These are phyloP conservation scores for Chiridota heheva DNA, from an alignment of 35 echinoderm and acorn worm genomes.

Conservation along the genomic window DNA sequence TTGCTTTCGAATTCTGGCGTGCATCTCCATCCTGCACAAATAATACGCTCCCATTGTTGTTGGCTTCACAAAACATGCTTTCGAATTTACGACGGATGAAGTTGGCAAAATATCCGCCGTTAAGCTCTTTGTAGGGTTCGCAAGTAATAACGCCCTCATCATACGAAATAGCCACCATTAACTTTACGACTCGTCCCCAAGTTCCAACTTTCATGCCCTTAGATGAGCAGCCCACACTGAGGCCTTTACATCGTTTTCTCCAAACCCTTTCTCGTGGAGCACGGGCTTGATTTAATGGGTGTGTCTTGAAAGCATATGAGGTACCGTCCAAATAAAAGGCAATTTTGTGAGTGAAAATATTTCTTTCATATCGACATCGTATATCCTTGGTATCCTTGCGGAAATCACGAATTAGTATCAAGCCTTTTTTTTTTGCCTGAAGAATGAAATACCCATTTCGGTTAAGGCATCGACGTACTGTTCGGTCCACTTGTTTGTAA, in stretches of 20 bases:
- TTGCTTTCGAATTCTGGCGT: slow-evolving; percentile 31
- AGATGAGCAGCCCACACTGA: background rate
- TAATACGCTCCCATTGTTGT: slow-evolving; percentile 16
- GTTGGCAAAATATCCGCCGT: slow-evolving; percentile 29
- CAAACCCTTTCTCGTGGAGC: slow-evolving; percentile 25
- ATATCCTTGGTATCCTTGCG: slow-evolving; percentile 22
- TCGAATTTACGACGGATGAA: slow-evolving; percentile 34
- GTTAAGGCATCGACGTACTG: no score
- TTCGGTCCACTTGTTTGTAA: no score
- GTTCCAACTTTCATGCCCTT: slow-evolving; percentile 33
- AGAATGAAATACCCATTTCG: no score
- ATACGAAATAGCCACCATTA: slow-evolving; percentile 38
- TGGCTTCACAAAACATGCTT: background rate
- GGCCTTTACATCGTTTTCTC: slow-evolving; percentile 21
- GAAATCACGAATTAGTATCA: no score
- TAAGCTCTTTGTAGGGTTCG: slow-evolving; percentile 40
- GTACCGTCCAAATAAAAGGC: slow-evolving; percentile 45
- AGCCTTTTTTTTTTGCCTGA: no score
- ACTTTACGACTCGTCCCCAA: background rate
- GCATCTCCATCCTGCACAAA: slow-evolving; percentile 57
- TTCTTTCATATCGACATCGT: background rate
- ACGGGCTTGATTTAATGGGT: slow-evolving; percentile 27
- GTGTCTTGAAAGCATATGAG: slow-evolving; percentile 34
- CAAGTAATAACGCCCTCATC: slow-evolving; percentile 16
- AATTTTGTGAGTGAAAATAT: slow-evolving; percentile 17